Evolutionary conservation across 1,140 invertebrate species (phyloP), one percentile per base, ranked within the genome.

Genomic region (Megathymus violae): DNA sequence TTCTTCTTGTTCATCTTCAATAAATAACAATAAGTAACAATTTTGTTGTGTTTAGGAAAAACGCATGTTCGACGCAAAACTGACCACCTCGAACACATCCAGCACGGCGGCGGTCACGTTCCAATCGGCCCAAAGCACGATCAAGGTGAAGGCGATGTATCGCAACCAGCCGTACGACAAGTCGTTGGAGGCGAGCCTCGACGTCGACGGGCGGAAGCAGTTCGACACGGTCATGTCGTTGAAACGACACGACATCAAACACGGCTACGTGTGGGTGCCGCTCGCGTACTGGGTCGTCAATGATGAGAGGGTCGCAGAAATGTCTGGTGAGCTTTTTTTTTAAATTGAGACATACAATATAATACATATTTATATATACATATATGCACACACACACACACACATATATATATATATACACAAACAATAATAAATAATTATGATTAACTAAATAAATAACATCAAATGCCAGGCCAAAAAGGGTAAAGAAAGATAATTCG

Each of bases 191-290:
- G 91, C 95, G 0, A 93, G 92, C 6, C 77, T 95, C 0, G 93
- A 95, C 72, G 93, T 95, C 17, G 94, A 96, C 70, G 93, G 94
- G 0, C 92, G 93, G 14, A 95, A 95, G 69, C 94, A 95, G 74
- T 92, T 96, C 25, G 94, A 95, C 73, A 93, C 94, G 0, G 75
- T 90, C 0, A 85, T 92, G 86, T 83, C 89, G 2, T 61, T 91
- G 13, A 79, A 71, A 74, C 88, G 79, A 14, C 93, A 77, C 82
- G 93, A 78, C 80, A 94, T 84, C 70, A 93, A 91, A 60, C 91
- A 94, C 68, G 95, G 95, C 1, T 93, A 89, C 48, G 93, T 92
- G 1, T 95, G 94, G 77, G 82, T 90, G n/a, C 95, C 95, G 0
- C 93, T 92, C 69, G 84, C 94, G 0, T 94, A 94, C 67, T 91